phyloP scores from a whole-genome alignment of 2,113 vertebrate species.

The Excalfactoria chinensis region DNA sequence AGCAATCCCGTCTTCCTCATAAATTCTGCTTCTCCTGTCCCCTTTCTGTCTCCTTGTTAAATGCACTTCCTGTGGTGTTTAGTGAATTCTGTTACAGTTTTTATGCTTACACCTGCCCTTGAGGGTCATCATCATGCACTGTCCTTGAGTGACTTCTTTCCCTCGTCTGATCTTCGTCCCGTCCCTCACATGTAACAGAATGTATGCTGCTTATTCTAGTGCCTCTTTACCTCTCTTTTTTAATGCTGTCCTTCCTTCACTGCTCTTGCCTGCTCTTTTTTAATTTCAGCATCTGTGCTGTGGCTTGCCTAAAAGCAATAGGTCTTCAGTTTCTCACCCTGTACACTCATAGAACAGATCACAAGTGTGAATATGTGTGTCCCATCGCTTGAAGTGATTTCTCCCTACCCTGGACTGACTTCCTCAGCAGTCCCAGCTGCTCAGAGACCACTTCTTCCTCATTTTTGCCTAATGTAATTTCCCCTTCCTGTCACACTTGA shows the following conservation, averaged over 20 bases:
- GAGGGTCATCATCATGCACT: fast-evolving
- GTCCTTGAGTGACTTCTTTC: not conserved
- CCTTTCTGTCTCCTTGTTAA: not conserved
- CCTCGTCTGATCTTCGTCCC: not conserved
- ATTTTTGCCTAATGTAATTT: constrained; percentile 46
- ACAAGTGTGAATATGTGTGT: not conserved
- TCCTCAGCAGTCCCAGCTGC: constrained; percentile 60
- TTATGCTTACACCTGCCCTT: not conserved
- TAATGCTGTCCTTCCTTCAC: not conserved
- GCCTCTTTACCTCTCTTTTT: not conserved
- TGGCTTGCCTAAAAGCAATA: not conserved
- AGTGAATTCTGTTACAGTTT: not conserved
- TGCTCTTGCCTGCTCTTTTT: not conserved
- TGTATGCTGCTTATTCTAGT: not conserved
- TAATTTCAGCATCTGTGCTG: not conserved
- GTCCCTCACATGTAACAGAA: not conserved
- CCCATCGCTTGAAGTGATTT: not conserved
- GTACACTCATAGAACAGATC: not conserved
- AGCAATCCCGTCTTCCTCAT: not conserved
- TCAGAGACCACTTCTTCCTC: constrained; percentile 45
- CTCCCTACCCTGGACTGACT: constrained; percentile 8
- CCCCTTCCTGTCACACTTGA: constrained; percentile 37
- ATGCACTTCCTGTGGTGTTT: not conserved
- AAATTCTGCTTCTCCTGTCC: not conserved
- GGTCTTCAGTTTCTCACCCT: not conserved